Percentiles rank a stretch among this genome's conserved stretches.
Conservation (phyloP, 2,888 invertebrate genomes). For the Lampropteryx suffumata region DNA sequence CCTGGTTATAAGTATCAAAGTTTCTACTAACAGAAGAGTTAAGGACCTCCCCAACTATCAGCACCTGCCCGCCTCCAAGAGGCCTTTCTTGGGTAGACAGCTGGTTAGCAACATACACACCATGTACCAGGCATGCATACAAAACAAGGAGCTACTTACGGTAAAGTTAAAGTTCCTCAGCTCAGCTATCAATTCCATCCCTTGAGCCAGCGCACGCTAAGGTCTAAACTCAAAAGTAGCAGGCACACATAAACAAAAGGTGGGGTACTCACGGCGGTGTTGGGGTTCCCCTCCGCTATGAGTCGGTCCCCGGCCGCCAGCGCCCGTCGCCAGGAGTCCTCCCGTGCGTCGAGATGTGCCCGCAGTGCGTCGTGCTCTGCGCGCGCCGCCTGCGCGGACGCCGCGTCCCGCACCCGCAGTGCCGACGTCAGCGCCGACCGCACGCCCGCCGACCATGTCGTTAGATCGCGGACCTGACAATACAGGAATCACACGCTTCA, state of each 20-base stretch:
- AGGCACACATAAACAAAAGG: slow-evolving; percentile 30
- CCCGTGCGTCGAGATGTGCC: slow-evolving; percentile 89
- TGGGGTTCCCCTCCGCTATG: slow-evolving; percentile 90
- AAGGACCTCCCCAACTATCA: too few species aligned
- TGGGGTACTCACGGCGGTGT: slow-evolving; percentile 25
- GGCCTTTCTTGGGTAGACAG: too few species aligned
- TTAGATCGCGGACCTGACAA: slow-evolving; percentile 89
- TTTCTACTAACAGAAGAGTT: too few species aligned
- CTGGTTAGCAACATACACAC: too few species aligned
- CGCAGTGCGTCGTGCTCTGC: slow-evolving; percentile 84
- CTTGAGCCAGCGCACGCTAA: too few species aligned
- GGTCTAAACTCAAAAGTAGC: too few species aligned
- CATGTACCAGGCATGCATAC: not conserved
- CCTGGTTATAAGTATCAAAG: too few species aligned
- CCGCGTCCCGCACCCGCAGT: slow-evolving; percentile 90
- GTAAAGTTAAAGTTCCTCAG: too few species aligned
- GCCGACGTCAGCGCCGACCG: slow-evolving; percentile 89
- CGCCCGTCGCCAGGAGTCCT: slow-evolving; percentile 86
- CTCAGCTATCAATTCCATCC: too few species aligned
- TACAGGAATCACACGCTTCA: too few species aligned
- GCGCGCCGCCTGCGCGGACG: slow-evolving; percentile 90
- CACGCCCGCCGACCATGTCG: slow-evolving; percentile 93
- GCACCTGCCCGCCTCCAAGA: too few species aligned
- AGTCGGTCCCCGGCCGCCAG: slow-evolving; percentile 91
- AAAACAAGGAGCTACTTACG: not conserved